Percentiles rank a stretch among this genome's conserved stretches.
phyloP scores from a whole-genome alignment of 2,113 vertebrate genomes.

The Nycticryphes semicollaris region DNA sequence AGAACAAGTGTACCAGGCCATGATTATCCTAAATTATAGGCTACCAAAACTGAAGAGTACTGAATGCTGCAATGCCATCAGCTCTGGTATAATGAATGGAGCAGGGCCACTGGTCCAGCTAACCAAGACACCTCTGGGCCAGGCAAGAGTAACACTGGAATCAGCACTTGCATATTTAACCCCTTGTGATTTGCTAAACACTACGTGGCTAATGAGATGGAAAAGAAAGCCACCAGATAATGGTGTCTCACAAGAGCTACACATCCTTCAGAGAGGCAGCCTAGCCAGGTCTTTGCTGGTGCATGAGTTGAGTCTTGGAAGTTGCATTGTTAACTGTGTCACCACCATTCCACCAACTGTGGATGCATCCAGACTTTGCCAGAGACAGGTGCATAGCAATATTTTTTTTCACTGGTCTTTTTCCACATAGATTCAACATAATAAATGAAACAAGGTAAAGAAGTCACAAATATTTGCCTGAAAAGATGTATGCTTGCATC shows the following conservation, averaged over 20 bases:
- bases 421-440: not conserved
- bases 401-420: not conserved
- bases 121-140: not conserved
- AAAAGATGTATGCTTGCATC: not conserved
- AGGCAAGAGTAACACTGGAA: not conserved
- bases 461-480: not conserved
- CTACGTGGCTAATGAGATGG: not conserved
- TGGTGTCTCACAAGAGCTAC: not conserved
- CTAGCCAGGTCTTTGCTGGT: not conserved
- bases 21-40: not conserved
- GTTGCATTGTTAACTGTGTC: not conserved
- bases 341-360: not conserved
- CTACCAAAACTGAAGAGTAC: not conserved
- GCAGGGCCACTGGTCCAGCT: not conserved
- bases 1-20: not conserved
- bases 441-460: not conserved
- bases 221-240: not conserved
- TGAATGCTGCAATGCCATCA: not conserved
- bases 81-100: not conserved
- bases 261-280: not conserved
- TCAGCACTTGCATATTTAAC: not conserved
- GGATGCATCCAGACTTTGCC: not conserved
- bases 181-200: not conserved
- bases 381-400: accelerated
- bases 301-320: not conserved